phyloP scores from a whole-genome alignment of 2,113 vertebrate species.

The Macroglossus sobrinus region DNA sequence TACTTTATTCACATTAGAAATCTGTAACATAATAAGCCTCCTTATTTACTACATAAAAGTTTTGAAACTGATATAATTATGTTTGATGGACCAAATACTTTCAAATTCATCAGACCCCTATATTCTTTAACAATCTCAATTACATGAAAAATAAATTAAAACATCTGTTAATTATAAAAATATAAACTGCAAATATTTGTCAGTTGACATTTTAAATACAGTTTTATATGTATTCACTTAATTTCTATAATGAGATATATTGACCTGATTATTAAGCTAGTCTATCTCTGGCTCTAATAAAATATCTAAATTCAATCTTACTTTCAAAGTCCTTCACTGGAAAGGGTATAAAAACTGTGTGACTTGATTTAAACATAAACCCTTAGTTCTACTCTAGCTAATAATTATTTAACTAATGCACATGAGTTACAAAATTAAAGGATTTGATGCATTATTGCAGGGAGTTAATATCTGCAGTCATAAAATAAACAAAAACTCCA shows the following conservation, averaged over 20 bases:
- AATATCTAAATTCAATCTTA: neutral
- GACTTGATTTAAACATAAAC: neutral
- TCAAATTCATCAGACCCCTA: neutral
- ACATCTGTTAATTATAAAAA: neutral
- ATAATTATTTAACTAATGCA: neutral
- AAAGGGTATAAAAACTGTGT: neutral
- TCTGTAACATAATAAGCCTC: neutral
- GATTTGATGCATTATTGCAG: neutral
- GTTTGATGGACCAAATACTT: neutral
- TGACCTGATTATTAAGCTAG: neutral
- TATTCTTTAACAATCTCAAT: neutral
- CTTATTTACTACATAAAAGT: neutral
- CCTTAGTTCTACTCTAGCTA: neutral
- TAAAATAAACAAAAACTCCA: neutral
- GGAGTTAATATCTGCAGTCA: neutral
- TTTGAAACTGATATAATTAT: neutral
- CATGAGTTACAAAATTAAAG: neutral
- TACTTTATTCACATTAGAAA: neutral
- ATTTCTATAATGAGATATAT: neutral
- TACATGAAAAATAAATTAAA: neutral
- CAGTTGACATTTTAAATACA: neutral
- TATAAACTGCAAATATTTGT: neutral
- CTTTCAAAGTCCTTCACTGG: neutral
- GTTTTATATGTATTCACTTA: neutral
- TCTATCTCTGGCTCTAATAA: neutral